Evolutionary conservation across 2,888 invertebrate species (phyloP).

Genomic region (Eupeodes latifasciatus): DNA sequence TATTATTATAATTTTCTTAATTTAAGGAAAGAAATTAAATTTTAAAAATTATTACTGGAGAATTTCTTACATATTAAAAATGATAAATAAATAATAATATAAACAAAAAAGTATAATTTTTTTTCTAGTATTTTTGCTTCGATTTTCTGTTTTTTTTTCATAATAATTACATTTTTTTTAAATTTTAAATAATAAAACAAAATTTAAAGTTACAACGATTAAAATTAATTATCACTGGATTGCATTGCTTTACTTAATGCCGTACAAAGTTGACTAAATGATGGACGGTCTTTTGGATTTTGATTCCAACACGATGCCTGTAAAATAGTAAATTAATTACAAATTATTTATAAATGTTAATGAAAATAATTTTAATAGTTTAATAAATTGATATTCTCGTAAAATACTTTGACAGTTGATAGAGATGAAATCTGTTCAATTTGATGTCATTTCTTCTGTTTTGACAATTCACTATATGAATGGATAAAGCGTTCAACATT

Average conservation of each 20-base stretch:
- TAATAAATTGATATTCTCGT: too few species aligned
- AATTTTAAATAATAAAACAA: conserved; percentile 42
- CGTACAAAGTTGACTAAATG: conserved; percentile 83
- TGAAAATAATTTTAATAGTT: background rate
- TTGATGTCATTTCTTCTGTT: too few species aligned
- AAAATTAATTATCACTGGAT: conserved; percentile 80
- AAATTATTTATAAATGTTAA: background rate
- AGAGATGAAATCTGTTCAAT: too few species aligned
- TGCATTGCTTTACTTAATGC: conserved; percentile 84
- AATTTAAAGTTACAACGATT: conserved; percentile 47
- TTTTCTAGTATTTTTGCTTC: conserved; percentile 9
- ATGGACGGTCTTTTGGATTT: conserved; percentile 84
- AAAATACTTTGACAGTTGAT: too few species aligned
- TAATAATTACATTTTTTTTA: conserved; percentile 39
- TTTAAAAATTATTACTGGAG: conserved; percentile 1
- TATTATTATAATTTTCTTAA: conserved; percentile 19
- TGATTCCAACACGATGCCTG: conserved; percentile 82
- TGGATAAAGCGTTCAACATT: too few species aligned
- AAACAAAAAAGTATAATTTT: conserved; percentile 14
- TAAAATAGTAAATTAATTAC: conserved; percentile 46
- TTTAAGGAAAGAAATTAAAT: background rate
- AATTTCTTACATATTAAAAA: background rate
- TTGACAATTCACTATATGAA: too few species aligned
- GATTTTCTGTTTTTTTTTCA: background rate
- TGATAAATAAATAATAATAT: conserved; percentile 48